Base-by-base conservation (phyloP, 2,888 invertebrate species). In the Calameuta pallipes region DNA sequence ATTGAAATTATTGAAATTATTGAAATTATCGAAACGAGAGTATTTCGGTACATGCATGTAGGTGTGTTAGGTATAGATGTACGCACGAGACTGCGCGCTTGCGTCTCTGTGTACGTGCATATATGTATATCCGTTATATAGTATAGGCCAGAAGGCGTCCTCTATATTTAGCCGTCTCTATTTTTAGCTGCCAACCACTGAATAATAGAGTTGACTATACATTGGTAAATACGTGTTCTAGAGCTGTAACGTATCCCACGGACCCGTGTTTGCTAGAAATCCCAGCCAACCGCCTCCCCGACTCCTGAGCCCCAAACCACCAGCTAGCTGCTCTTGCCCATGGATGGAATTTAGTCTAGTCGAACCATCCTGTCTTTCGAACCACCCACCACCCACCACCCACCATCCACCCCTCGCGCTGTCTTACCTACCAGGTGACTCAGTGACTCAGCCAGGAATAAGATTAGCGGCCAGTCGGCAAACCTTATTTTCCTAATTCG, bases 141-240 rank as follows among this genome's bases (percentile, higher is more conserved):
- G 36, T 36, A 81, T 78, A 82, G 82, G 84, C 82, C 82, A 82
- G 86, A 83, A 83, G 83, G 82, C 80, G 82, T 83, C 80, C 37
- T 83, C 85, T 88, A 89, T 89, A 88, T 88, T 89, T 90, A 89
- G 87, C 84, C 80, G 81, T 83, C 83, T 86, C 87, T 88, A 88
- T 88, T 82, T 88, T 88, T 88, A 88, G 87, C 83, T 78, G 76
- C 83, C 33, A 85, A 86, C 83, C 85, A 86, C 84, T 89, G 88
- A 89, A 88, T 90, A 88, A 89, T 89, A 88, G 85, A 90, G 83
- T 84, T 85, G 86, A 84, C 87, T 89, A 87, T 89, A 88, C 86
- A 87, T 88, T 89, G 87, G 86, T 87, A 87, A 88, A 88, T 89
- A 89, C 87, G 86, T 87, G 86, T 87, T 85, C 86, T 87, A 89